Evolutionary conservation across 2,113 vertebrate genomes (phyloP), one percentile per base, ranked within the genome.

Genomic region (Triplophysa tibetana): DNA sequence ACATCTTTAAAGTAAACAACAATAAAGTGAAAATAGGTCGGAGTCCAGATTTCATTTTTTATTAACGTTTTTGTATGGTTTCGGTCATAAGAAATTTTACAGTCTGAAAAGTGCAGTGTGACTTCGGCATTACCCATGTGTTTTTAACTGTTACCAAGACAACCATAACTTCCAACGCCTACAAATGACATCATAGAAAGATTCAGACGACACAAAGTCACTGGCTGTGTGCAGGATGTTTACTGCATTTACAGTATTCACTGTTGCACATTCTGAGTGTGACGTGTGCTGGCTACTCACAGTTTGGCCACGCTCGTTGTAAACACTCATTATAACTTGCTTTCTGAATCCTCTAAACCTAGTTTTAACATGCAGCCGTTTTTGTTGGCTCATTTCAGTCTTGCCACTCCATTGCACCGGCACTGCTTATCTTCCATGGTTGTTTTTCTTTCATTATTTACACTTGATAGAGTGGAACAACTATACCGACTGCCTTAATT

Each of bases 361-460:
- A 73, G 54, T 60, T 23, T 60, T 24, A 73, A 73, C 54, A 60
- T 16, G 70, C 33, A 73, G n/a, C 8, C 23, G 33, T 24, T 60
- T 73, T 29, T 24, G 19, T 75, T 63, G 56, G 58, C 38, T 48
- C 23, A 16, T 26, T 41, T 29, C 4, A 45, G 41, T 41, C 60
- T 10, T 63, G 38, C 58, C 8, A 75, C 45, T 29, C 41, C 72
- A 48, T 19, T 33, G 9, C 26, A 29, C 24, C 2, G 33, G 8
- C 29, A 52, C 14, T 19, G 14, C 56, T 69, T 41, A 61, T 78
- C 21, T 70, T 78, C 11, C 19, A 45, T 50, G 54, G 23, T 70
- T 78, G 43, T 70, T 63, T 78, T 56, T 54, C 38, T 26, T 23
- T 79, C 60, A 63, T 58, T 70, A 52, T 72, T 72, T 63, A 79